Evolutionary conservation across 2,113 vertebrate species (phyloP).

Genomic region (Ageneiosus marmoratus): DNA sequence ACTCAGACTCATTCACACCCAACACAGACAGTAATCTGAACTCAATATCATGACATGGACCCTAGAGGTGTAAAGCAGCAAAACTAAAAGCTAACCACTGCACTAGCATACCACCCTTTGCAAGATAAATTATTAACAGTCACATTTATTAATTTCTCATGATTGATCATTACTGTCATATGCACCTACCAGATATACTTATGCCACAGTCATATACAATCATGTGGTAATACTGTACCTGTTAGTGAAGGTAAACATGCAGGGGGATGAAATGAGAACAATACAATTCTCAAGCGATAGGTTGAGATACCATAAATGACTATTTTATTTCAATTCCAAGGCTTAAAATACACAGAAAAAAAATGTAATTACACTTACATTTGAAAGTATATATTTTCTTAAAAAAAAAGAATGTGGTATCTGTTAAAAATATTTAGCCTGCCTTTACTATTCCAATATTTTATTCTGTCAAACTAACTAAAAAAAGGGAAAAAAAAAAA

Average conservation of each 20-base stretch:
- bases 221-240: neutral
- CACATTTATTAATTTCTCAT: neutral
- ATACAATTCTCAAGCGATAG: conserved; percentile 33
- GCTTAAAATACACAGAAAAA: conserved; percentile 60
- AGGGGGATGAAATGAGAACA: conserved; percentile 24
- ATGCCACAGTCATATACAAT: neutral
- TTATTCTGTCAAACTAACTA: conserved; percentile 63
- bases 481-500: conserved; percentile 55
- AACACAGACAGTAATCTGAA: neutral
- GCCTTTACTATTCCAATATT: conserved; percentile 53
- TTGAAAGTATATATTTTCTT: conserved; percentile 61
- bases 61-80: neutral
- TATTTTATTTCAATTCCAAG: conserved; percentile 74
- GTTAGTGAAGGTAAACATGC: neutral
- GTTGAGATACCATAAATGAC: conserved; percentile 68
- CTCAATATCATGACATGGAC: neutral
- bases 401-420: conserved; percentile 64
- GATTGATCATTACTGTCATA: neutral
- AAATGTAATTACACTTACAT: conserved; percentile 60
- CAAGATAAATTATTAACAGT: neutral
- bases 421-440: conserved; percentile 69
- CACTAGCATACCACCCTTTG: neutral
- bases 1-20: neutral
- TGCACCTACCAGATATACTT: neutral
- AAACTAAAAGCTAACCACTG: neutral